A percentile compares a stretch with the other conserved stretches of the same genome.
Evolutionary conservation across 2,797 vertebrate species (phyloP).

Genomic region (Trachurus trachurus): DNA sequence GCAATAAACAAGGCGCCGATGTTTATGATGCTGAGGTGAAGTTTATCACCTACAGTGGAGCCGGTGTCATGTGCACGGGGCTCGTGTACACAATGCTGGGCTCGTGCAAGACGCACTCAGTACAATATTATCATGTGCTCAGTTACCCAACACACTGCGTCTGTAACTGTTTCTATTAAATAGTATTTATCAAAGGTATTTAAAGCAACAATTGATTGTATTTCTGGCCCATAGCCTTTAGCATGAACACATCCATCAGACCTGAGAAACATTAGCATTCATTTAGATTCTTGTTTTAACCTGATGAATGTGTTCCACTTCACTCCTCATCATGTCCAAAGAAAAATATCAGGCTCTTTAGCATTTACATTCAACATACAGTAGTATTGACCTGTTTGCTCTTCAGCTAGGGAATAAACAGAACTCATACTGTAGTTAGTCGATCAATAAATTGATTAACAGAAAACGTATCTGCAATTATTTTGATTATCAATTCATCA

Average conservation of each 20-base stretch:
- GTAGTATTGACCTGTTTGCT: neutral
- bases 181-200: neutral
- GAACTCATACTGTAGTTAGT: too few species aligned
- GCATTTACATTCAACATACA: neutral
- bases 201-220: neutral
- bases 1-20: slow-evolving; percentile 75
- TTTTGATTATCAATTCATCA: neutral
- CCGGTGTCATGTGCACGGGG: slow-evolving; percentile 28
- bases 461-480: neutral
- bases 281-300: neutral
- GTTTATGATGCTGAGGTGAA: slow-evolving; percentile 61
- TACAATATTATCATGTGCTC: too few species aligned
- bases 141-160: neutral
- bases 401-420: neutral
- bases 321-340: neutral
- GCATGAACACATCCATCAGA: neutral
- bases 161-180: neutral
- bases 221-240: neutral
- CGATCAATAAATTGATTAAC: neutral
- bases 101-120: neutral
- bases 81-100: slow-evolving; percentile 30
- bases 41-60: slow-evolving; percentile 65
- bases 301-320: neutral
- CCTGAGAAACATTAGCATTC: neutral
- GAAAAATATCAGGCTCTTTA: neutral